These are phyloP conservation scores for Butastur rufipennis DNA, from an alignment of 2,113 vertebrate genomes.

Conservation along the genomic window DNA sequence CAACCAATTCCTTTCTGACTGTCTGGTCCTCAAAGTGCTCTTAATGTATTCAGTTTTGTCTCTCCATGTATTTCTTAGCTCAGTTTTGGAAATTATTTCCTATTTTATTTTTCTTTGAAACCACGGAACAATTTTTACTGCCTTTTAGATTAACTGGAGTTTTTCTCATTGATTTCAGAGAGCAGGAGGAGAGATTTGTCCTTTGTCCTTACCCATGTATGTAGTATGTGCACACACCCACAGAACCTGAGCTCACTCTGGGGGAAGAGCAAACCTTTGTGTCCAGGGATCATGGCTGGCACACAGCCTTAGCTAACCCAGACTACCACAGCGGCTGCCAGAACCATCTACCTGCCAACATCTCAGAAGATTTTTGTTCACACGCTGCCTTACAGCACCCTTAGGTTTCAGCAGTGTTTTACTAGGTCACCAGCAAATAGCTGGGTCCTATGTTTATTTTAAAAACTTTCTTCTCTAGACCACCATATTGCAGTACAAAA, in stretches of 20 bases:
- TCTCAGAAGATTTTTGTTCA: not conserved
- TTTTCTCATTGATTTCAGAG: not conserved
- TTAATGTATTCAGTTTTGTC: not conserved
- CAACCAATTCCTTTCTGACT: not conserved
- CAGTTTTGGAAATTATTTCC: not conserved
- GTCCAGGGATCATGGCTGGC: not conserved
- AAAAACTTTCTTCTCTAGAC: not conserved
- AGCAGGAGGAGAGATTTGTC: not conserved
- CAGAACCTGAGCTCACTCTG: not conserved
- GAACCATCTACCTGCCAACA: not conserved
- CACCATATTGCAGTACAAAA: not conserved
- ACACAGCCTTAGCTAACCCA: not conserved
- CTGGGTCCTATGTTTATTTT: not conserved
- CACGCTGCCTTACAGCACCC: not conserved
- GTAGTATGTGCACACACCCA: not conserved
- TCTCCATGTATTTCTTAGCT: not conserved
- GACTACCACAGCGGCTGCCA: not conserved
- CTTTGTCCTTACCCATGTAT: not conserved
- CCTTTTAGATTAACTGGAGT: not conserved
- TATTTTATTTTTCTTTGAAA: not conserved
- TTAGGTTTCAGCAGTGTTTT: not conserved
- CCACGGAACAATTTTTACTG: not conserved
- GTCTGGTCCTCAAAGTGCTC: not conserved
- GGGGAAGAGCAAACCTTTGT: not conserved
- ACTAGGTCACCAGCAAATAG: not conserved